Base-by-base conservation (phyloP, 2,113 vertebrate species). In the Limnothrissa miodon region DNA sequence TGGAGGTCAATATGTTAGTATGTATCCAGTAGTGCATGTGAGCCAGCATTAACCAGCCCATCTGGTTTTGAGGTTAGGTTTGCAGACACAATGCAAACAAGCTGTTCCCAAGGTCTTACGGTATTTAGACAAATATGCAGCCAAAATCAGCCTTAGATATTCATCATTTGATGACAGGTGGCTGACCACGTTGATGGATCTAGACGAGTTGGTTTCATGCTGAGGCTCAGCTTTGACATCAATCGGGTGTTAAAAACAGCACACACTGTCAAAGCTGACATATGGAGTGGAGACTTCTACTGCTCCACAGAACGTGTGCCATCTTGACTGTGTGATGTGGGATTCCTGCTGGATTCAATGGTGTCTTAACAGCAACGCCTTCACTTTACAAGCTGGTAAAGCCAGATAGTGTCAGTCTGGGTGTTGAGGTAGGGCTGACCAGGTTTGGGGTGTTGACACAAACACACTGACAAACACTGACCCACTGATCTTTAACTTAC, bases 81-180 rank as follows among this genome's bases (percentile, higher is more conserved):
- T 13, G 29, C 66, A 8, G 13, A 5, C 66, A 74, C 29, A 36
- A 74, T 74, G 33, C 66, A 74, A 74, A 74, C 36, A 74, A 33
- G 33, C 66, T 33, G 33, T 74, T 36, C 29, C 66, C 11, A 4
- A 36, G 33, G 66, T 39, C 29, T 74, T 74, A n/a, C n/a, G n/a
- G n/a, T n/a, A 0, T 17, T 74, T 74, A 15, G 66, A 15, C 66
- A 74, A 74, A 74, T 74, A 74, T 36, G 33, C 66, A 74, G 33
- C 66, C 25, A 36, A 62, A 74, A 33, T 10, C 29, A 33, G 33
- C 29, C 66, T 17, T 5, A 74, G 29, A 74, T 74, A 33, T 74
- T 74, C 29, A 74, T 74, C 66, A 74, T 33, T 4, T 33, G 66
- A 74, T 74, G 66, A 74, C 66, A 74, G 29, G 66, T 74, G 66